Percentiles rank a stretch among this genome's conserved stretches.
phyloP scores from a whole-genome alignment of 2,113 vertebrate species.

The Corythoichthys haematopterus region DNA sequence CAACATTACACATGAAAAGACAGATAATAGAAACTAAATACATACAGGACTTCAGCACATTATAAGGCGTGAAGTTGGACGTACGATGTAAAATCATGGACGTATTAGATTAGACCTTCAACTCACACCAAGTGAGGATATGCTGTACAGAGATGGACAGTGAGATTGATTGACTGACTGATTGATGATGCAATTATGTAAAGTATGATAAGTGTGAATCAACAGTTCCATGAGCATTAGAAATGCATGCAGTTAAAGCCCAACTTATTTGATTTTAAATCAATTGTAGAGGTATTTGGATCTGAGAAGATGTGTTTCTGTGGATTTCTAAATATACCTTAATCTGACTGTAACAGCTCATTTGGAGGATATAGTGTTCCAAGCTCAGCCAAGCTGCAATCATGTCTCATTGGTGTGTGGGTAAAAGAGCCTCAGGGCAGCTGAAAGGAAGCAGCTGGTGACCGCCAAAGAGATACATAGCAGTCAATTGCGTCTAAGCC shows the following conservation, averaged over 20 bases:
- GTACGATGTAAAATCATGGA: neutral
- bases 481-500: neutral
- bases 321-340: too few species aligned
- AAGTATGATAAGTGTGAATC: neutral
- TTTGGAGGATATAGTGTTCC: neutral
- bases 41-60: too few species aligned
- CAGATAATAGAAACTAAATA: too few species aligned
- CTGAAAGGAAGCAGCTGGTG: constrained; percentile 25
- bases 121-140: too few species aligned
- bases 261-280: too few species aligned
- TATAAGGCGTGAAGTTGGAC: neutral
- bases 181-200: neutral
- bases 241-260: neutral
- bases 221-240: constrained; percentile 3
- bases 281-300: too few species aligned
- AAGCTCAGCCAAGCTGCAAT: neutral
- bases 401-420: neutral
- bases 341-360: neutral
- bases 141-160: too few species aligned
- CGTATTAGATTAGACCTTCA: too few species aligned
- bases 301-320: too few species aligned
- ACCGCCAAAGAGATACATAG: neutral
- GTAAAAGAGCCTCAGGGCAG: neutral
- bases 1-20: too few species aligned
- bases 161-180: neutral